Evolutionary conservation across 2,888 invertebrate genomes (phyloP), one percentile per base, ranked within the genome.

Genomic region (Orthosia cruda): DNA sequence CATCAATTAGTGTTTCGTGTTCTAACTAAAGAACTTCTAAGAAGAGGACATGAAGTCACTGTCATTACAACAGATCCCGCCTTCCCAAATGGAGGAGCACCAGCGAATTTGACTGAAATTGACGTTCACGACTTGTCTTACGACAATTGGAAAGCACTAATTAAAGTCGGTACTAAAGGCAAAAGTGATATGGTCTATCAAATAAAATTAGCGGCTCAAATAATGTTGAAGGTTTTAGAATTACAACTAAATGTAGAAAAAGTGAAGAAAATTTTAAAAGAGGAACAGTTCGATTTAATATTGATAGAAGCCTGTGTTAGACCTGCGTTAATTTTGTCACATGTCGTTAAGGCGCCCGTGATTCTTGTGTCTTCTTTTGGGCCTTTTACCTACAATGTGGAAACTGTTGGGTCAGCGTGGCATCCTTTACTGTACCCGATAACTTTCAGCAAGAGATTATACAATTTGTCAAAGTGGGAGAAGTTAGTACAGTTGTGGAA

Each of bases 31-130:
- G 94, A 94, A 32, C 81, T 97, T 20, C 90, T 90, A 0, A 89
- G 78, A 64, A 87, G 92, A 13, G 96, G 96, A 3, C 96, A 97
- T 67, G 90, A 96, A 55, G 76, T 96, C 0, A 90, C 92, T 0
- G 87, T 94, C 0, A 82, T 95, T 2, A 95, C 96, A 0, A 71
- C 96, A 5, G 82, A 94, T 74, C 94, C 95, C 2, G 88, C 82
- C 3, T 92, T 86, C 26, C 81, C 87, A 3, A 84, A 90, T 58
- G 89, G 87, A 7, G 23, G 78, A 47, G 32, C 83, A 5, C 91
- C 89, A 3, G 49, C 50, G 5, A 95, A 94, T 71, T 86, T 93
- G 3, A 93, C 88, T 4, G 94, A 95, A 88, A 93, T 96, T n/a
- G 89, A 93, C 45, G 62, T 93, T 0, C 87, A 92, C 45, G 88